These are phyloP conservation scores for Novumbra hubbsi DNA, from an alignment of 2,797 vertebrate genomes.

Conservation along the genomic window DNA sequence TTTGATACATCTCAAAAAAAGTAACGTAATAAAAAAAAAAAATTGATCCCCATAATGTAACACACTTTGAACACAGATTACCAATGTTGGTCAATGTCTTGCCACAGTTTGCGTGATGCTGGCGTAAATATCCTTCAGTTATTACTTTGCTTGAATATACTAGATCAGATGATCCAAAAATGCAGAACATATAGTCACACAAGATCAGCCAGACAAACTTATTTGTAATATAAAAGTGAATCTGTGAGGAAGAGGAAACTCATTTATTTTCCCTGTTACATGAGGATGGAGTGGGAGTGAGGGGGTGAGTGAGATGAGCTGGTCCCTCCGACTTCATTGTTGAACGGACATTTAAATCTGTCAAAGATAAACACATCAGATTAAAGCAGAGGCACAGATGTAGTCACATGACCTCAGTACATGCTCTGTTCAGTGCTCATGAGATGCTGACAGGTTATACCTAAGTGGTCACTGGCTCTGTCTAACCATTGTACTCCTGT, in stretches of 20 bases:
- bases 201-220: background rate
- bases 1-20: too few relatives aligned
- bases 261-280: background rate
- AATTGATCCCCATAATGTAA: too few relatives aligned
- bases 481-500: slow-evolving; percentile 26
- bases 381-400: background rate
- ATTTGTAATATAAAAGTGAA: background rate
- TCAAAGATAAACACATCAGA: slow-evolving; percentile 1
- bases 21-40: too few relatives aligned
- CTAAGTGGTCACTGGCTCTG: background rate
- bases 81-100: too few relatives aligned
- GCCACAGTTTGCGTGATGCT: too few relatives aligned
- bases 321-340: background rate
- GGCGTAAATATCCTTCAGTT: background rate
- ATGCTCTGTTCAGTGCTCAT: slow-evolving; percentile 12
- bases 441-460: slow-evolving; percentile 13
- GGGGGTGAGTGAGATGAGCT: background rate
- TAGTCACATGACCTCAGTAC: slow-evolving; percentile 12
- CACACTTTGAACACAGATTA: too few relatives aligned
- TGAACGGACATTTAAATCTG: slow-evolving; percentile 4
- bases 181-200: background rate
- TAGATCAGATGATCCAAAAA: background rate
- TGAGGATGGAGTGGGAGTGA: background rate
- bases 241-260: background rate
- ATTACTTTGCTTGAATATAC: background rate